Evolutionary conservation across 2,888 invertebrate species (phyloP).

Genomic region (Drosophila acutilabella): DNA sequence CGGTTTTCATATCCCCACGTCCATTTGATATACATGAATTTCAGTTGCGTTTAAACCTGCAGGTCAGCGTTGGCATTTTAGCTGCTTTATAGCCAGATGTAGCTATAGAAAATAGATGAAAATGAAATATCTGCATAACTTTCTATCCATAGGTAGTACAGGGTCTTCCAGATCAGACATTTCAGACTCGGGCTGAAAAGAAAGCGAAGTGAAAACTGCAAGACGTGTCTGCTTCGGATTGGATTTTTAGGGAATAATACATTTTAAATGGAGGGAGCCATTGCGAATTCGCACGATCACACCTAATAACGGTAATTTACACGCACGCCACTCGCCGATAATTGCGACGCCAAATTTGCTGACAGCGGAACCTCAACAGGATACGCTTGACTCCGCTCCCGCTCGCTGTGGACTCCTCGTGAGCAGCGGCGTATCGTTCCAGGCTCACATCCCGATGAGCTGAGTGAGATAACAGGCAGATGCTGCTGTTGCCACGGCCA

Average conservation of each 20-base stretch:
- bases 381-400: slow-evolving; percentile 34
- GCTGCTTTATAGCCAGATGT: too few relatives aligned
- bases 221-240: not conserved
- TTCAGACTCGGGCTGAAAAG: slow-evolving; percentile 38
- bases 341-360: slow-evolving; percentile 73
- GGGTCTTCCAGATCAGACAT: not conserved
- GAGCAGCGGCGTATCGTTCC: not conserved
- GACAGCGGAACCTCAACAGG: slow-evolving; percentile 47
- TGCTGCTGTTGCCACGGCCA: slow-evolving; percentile 11
- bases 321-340: slow-evolving; percentile 81
- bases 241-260: not conserved
- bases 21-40: not conserved
- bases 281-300: slow-evolving; percentile 78
- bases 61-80: too few relatives aligned
- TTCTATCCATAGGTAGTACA: too few relatives aligned
- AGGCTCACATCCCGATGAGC: slow-evolving; percentile 64
- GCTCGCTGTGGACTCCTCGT: too few relatives aligned
- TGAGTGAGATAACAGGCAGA: slow-evolving; percentile 73
- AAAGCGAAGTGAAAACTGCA: slow-evolving; percentile 63
- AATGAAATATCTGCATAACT: too few relatives aligned
- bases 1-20: not conserved
- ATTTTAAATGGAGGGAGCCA: slow-evolving; percentile 27
- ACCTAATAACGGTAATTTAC: slow-evolving; percentile 84
- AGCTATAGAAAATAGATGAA: too few relatives aligned
- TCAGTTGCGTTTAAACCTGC: not conserved